Evolutionary conservation across 2,797 vertebrate species (phyloP), one percentile per base, ranked within the genome.

Genomic region (Phoxinus dragarum): DNA sequence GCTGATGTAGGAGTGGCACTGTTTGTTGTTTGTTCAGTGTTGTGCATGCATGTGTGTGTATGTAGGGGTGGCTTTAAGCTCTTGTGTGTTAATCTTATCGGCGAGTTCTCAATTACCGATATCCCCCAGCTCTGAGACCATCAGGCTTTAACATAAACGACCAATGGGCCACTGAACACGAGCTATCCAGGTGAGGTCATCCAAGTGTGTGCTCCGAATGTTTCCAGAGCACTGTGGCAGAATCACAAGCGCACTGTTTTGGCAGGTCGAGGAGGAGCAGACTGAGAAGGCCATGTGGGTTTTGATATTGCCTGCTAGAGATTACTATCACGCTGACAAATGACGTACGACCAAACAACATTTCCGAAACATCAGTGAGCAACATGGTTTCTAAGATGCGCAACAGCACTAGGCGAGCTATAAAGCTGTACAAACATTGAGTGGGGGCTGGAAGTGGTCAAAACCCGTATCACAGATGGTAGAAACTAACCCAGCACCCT

Each of bases 1-100:
- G 91, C 89, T 67, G 79, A 92, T 89, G 88, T 89, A 89, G 89
- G 87, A 88, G 88, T 76, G 87, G 72, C 74, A 67, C 54, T 85
- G 86, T 84, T 80, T 87, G 40, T 86, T 85, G 86, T 84, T 42
- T 86, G 79, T 81, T 77, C 36, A 71, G 71, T 81, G 72, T 86
- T 56, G 49, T 83, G 72, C 69, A 67, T 69, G 42, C 38, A 79
- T 52, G 81, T 78, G 72, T 64, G 75, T 42, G 66, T 73, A 42
- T 34, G 47, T 83, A 83, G 23, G 73, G 76, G n/a, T 38, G 79
- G 52, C 31, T 85, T 77, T 81, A 86, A 86, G 67, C 64, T 84
- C 61, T 64, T 31, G 36, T 82, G 64, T 76, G 87, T 86, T 86
- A 61, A 86, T 87, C 75, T 90, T 66, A 86, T 54, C 23, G 49